Conservation (phyloP, 2,888 invertebrate species). For the Agrenia bidenticulata region DNA sequence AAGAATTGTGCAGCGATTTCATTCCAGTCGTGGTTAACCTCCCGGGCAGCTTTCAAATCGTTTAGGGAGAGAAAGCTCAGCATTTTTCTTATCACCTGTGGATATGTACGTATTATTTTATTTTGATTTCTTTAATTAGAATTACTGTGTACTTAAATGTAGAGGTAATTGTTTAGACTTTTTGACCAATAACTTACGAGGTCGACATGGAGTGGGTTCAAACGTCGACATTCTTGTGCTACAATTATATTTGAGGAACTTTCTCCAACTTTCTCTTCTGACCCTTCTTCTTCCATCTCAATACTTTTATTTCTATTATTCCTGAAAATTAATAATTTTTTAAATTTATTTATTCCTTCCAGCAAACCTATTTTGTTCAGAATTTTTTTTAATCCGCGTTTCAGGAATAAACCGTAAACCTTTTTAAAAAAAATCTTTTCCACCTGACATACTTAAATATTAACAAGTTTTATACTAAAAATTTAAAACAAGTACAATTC, state of each 20-base stretch:
- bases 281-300: neutral
- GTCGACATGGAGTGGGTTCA: conserved; percentile 16
- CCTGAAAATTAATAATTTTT: too few relatives aligned
- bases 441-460: too few relatives aligned
- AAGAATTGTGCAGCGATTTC: conserved; percentile 24
- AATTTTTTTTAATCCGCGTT: too few relatives aligned
- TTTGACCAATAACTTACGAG: conserved; percentile 3
- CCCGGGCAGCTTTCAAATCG: conserved; percentile 33
- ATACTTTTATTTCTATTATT: conserved; percentile 3
- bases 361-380: too few relatives aligned
- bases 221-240: neutral
- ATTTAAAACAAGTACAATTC: too few relatives aligned
- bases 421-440: too few relatives aligned
- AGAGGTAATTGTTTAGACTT: too few relatives aligned
- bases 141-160: too few relatives aligned
- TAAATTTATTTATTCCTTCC: too few relatives aligned
- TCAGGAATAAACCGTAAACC: too few relatives aligned
- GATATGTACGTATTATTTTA: neutral
- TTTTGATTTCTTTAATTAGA: neutral
- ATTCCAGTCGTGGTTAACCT: conserved; percentile 40
- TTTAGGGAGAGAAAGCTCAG: conserved; percentile 25
- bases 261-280: neutral
- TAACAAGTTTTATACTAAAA: too few relatives aligned
- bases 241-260: too few relatives aligned
- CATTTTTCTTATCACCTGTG: conserved; percentile 33